A percentile compares a stretch with the other conserved stretches of the same genome.
Evolutionary conservation across 2,888 invertebrate genomes (phyloP).

Genomic region (Formica aserva): DNA sequence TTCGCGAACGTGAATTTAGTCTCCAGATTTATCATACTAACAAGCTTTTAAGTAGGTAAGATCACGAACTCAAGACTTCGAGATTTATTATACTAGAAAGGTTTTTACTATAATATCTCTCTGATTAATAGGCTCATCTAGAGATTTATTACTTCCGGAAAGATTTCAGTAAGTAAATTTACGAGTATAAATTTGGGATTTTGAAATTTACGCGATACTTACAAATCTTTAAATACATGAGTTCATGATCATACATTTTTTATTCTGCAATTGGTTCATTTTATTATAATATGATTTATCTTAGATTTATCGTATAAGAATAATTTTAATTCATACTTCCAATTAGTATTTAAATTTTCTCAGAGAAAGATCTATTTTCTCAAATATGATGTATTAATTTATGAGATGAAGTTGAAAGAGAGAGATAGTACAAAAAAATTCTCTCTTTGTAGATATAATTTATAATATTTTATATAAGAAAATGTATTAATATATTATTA

Average conservation of each 20-base stretch:
- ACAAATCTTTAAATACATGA: not conserved
- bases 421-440: not conserved
- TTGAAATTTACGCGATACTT: not conserved
- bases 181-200: not conserved
- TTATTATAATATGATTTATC: not conserved
- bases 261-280: not conserved
- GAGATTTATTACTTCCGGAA: slow-evolving; percentile 25
- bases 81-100: slow-evolving; percentile 23
- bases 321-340: not conserved
- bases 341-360: slow-evolving; percentile 1
- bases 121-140: slow-evolving; percentile 27
- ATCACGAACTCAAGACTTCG: slow-evolving; percentile 8
- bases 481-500: not conserved
- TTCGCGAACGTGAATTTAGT: slow-evolving; percentile 6
- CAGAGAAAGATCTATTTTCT: not conserved
- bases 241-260: not conserved
- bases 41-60: slow-evolving; percentile 33
- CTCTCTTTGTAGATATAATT: not conserved
- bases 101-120: slow-evolving; percentile 42
- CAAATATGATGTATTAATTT: not conserved
- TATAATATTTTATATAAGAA: slow-evolving; percentile 4
- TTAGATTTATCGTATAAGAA: not conserved
- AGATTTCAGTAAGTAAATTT: slow-evolving; percentile 28
- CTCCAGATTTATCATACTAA: slow-evolving; percentile 39
- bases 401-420: not conserved